Evolutionary conservation across 2,113 vertebrate genomes (phyloP), one percentile per base, ranked within the genome.

Genomic region (Pterocles gutturalis): DNA sequence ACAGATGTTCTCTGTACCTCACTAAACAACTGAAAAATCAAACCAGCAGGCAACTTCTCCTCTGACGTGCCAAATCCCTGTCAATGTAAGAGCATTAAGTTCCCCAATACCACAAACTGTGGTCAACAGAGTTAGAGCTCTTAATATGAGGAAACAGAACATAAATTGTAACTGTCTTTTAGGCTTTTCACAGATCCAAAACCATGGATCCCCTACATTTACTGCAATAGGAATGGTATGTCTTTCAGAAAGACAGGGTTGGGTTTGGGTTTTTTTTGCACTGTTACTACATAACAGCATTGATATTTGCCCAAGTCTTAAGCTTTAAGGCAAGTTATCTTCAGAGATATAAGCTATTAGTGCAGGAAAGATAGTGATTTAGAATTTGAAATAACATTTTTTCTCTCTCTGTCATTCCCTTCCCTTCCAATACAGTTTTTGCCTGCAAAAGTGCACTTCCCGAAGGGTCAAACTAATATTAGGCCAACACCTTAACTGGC

Each of bases 221-320:
- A 75, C 62, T 4, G 5, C 48, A 81, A 36, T 7, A 66, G 45
- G 10, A 77, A 62, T 17, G 4, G 20, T 11, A 81, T 22, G 36
- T 58, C 61, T 73, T 75, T 71, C 22, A 34, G 53, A 91, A 82
- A 87, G 7, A 51, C 33, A 5, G 64, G 36, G 26, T 41, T n/a
- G n/a, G n/a, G n/a, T n/a, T n/a, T n/a, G 5, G 2, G 13, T 0
- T 1, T 12, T 53, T 48, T 33, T 43, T 20, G 5, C 13, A 29
- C 7, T 66, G 11, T 83, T 72, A 64, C 26, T 45, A 43, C 13
- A 5, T 48, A 51, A 78, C 16, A 70, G 36, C 2, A 2, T 43
- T 78, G 38, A 65, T 85, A 90, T 88, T 93, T 92, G 24, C 13
- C 33, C 33, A 69, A 17, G 17, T 77, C 54, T 91, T 72, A 48